A percentile compares a stretch with the other conserved stretches of the same genome.
Evolutionary conservation across 1,140 invertebrate genomes (phyloP).

Genomic region (Papilio machaon): DNA sequence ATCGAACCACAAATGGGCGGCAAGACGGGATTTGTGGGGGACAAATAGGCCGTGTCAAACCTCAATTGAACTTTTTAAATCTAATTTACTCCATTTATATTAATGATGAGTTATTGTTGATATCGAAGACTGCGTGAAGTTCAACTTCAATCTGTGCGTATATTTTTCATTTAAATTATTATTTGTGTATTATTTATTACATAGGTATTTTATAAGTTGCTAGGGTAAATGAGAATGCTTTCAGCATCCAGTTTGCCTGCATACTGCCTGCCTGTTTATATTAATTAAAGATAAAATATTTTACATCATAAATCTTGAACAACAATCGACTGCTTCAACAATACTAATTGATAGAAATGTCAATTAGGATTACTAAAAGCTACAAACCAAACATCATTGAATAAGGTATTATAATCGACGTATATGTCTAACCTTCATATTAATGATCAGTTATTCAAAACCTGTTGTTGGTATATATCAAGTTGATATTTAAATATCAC

Average conservation of each 20-base stretch:
- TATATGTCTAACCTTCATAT: neutral
- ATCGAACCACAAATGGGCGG: slow-evolving; percentile 61
- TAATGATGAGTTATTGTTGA: slow-evolving; percentile 58
- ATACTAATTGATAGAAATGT: slow-evolving; percentile 41
- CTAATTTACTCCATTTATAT: slow-evolving; percentile 60
- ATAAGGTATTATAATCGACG: neutral
- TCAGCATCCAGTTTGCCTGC: neutral
- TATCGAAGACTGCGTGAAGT: slow-evolving; percentile 23
- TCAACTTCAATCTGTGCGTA: neutral
- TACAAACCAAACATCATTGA: slow-evolving; percentile 20
- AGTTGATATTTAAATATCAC: neutral
- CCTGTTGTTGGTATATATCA: slow-evolving; percentile 42
- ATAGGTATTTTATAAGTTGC: neutral
- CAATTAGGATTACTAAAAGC: slow-evolving; percentile 50
- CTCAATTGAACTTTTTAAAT: slow-evolving; percentile 77
- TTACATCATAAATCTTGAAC: neutral
- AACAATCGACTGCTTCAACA: neutral
- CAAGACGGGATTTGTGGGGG: slow-evolving; percentile 61
- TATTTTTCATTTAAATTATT: neutral
- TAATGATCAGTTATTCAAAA: slow-evolving; percentile 42
- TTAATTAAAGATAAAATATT: neutral
- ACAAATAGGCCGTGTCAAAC: slow-evolving; percentile 70
- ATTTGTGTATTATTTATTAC: neutral
- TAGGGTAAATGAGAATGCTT: neutral
- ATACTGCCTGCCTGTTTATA: neutral